A percentile compares a stretch with the other conserved stretches of the same genome.
Conservation (phyloP, 2,797 vertebrate species). For the Acanthopagrus latus region DNA sequence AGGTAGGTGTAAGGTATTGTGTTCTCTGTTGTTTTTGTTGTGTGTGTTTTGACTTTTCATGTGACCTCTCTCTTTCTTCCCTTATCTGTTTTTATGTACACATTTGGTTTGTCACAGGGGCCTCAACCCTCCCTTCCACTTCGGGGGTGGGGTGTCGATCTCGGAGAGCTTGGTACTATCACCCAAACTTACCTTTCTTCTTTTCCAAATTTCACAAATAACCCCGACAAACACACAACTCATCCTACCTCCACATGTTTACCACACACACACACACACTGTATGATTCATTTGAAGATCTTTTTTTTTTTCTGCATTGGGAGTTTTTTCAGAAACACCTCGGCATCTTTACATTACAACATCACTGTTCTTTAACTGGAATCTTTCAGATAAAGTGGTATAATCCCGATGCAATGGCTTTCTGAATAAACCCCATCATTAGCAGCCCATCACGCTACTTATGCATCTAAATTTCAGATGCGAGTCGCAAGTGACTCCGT, state of each 20-base stretch:
- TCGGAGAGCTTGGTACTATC: constrained; percentile 68
- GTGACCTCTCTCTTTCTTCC: constrained; percentile 55
- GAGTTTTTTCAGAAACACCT: constrained; percentile 30
- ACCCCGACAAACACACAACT: constrained; percentile 11
- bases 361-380: neutral
- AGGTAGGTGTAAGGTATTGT: constrained; percentile 88
- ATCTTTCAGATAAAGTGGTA: neutral
- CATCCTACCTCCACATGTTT: neutral
- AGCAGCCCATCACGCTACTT: constrained; percentile 11
- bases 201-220: constrained; percentile 22
- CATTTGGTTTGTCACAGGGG: constrained; percentile 63
- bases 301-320: constrained; percentile 27
- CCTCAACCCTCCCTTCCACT: constrained; percentile 57
- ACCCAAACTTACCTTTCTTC: constrained; percentile 51
- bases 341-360: constrained; percentile 21
- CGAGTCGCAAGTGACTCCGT: neutral
- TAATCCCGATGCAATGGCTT: constrained; percentile 8
- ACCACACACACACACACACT: neutral
- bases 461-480: neutral
- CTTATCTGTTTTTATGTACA: constrained; percentile 57
- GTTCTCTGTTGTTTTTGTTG: constrained; percentile 32
- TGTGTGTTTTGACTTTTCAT: constrained; percentile 56
- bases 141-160: constrained; percentile 51
- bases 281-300: constrained; percentile 6
- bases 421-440: constrained; percentile 41